A percentile compares a stretch with the other conserved stretches of the same genome.
Conservation (phyloP, 2,797 vertebrate species). For the Chaetodon trifasciatus region DNA sequence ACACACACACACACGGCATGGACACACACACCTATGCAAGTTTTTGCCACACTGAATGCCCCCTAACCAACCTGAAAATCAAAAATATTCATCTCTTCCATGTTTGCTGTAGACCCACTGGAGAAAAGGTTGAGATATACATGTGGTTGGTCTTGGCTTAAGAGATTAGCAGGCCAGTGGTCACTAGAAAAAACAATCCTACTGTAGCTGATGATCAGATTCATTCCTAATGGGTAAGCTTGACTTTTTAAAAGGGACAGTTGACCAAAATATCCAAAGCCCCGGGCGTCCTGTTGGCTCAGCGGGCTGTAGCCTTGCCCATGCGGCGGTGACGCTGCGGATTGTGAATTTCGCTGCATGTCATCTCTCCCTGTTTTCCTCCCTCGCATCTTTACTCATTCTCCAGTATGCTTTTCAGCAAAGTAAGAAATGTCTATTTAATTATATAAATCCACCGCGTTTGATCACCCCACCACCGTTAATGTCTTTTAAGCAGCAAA, state of each 20-base stretch:
- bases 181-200: slow-evolving; percentile 56
- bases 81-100: slow-evolving; percentile 1
- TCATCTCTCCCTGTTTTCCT: slow-evolving; percentile 15
- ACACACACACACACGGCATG: slow-evolving; percentile 22
- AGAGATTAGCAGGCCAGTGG: slow-evolving; percentile 58
- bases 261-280: slow-evolving; percentile 60
- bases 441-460: slow-evolving; percentile 53
- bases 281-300: slow-evolving; percentile 29
- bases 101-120: slow-evolving; percentile 2
- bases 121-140: slow-evolving; percentile 46
- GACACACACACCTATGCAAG: slow-evolving; percentile 19
- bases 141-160: slow-evolving; percentile 55
- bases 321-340: slow-evolving; percentile 24
- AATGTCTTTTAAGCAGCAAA: slow-evolving; percentile 64
- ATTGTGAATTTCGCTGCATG: slow-evolving; percentile 25
- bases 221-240: slow-evolving; percentile 60
- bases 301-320: slow-evolving; percentile 2
- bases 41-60: slow-evolving; percentile 17
- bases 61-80: slow-evolving; percentile 32
- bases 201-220: slow-evolving; percentile 59
- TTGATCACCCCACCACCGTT: slow-evolving; percentile 61
- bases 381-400: slow-evolving; percentile 26
- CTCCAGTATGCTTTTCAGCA: slow-evolving; percentile 46
- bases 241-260: slow-evolving; percentile 57
- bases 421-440: slow-evolving; percentile 53